Evolutionary conservation across 2,888 invertebrate genomes (phyloP), one percentile per base, ranked within the genome.

Genomic region (Litoditis marina): DNA sequence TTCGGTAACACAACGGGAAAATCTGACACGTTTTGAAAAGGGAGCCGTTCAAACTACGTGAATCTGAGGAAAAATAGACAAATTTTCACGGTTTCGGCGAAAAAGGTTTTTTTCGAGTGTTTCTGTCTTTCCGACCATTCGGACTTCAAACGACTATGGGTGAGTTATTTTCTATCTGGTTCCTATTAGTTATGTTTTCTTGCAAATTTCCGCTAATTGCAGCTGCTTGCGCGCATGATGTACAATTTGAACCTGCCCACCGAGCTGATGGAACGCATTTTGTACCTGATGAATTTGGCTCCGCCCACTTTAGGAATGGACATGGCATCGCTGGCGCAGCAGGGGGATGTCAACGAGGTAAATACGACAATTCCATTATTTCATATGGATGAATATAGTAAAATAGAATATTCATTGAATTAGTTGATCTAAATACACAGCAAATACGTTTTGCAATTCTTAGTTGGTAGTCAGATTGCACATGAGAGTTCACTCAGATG

Each of bases 201-300:
- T 8, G 46, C 2, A 13, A 4, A 27, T 2, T 52, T 52, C 11
- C 8, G 22, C 30, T 11, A 22, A 8, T 8, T 62, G 28, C 32
- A 62, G 57, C 8, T 57, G 11, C 16, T 51, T 42, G 25, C 62
- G 7, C 66, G 75, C 28, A 44, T 67, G 30, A 44, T 71, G 22
- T 70, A 76, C 36, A 73, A 74, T 50, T 54, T 77, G 34, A 76
- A 76, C 47, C 60, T 77, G 11, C 77, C 77, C 6, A 30, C 42
- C 8, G 73, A 67, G 4, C 58, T 77, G 6, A 60, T 71, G 49
- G 52, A 62, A 8, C 63, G 69, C 30, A 36, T 71, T 30, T 53
- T 50, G 25, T 28, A 52, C 6, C 52, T 72, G 16, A 25, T 22
- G 16, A 34, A 59, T 16, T 54, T 61, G 25, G 51, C 63, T 16